Base-by-base conservation (phyloP, 2,797 vertebrate genomes). In the Karalla daura region DNA sequence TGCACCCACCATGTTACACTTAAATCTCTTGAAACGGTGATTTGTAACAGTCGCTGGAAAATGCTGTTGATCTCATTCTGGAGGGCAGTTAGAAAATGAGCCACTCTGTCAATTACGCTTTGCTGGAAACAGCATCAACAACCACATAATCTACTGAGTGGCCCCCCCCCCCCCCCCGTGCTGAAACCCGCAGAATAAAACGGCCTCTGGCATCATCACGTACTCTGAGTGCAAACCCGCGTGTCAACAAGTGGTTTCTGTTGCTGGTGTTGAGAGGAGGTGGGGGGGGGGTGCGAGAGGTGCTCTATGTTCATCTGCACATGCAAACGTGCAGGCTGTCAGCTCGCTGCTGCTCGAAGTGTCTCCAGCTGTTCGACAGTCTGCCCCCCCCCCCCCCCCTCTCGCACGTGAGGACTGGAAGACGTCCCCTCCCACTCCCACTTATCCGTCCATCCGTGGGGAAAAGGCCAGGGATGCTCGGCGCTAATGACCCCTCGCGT, bases 401-500 rank as follows among this genome's bases (percentile, higher is more conserved):
- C n/a, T n/a, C 4, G 5, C 7, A 74, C 23, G 9, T 54, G 47
- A 4, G 6, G 18, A 37, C 17, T 27, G 50, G 40, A 62, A 46
- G 66, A 53, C 40, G 30, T 61, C 30, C 63, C 76, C 51, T 56
- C 49, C 68, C 50, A 61, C 49, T 33, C 20, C 58, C 43, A 51
- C 62, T 67, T 56, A 52, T 55, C 52, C 51, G 21, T 44, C 32
- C 43, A 36, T 49, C 55, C 30, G 13, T 54, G 45, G 53, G 70
- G 30, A 45, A 69, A 80, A 83, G 78, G 84, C 80, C 61, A 27
- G 55, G 27, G 68, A 71, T 74, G 75, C 63, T 73, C 18, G 9
- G n/a, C 12, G 15, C 36, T 84, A 83, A 88, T 47, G 58, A 49
- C 53, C 73, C 37, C 37, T 10, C 32, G 39, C 45, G 44, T 32